Percentiles rank a stretch among this genome's conserved stretches.
phyloP scores from a whole-genome alignment of 1,140 invertebrate genomes.

The Proales similis region DNA sequence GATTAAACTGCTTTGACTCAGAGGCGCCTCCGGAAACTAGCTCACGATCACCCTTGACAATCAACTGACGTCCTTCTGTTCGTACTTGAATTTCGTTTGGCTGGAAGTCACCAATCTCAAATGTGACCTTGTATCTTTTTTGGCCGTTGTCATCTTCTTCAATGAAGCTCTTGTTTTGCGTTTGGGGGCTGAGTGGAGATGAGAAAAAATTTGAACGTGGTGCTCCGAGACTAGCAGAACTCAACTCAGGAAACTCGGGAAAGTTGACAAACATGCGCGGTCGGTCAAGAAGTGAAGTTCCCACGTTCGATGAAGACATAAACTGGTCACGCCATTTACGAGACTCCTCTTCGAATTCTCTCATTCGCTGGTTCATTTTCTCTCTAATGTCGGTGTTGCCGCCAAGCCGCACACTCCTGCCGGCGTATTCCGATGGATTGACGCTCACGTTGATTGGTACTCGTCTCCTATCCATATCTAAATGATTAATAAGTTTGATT shows the following conservation, averaged over 20 bases:
- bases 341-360: slow-evolving; percentile 38
- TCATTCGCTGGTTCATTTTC: slow-evolving; percentile 25
- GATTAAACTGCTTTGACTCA: slow-evolving; percentile 36
- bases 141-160: slow-evolving; percentile 36
- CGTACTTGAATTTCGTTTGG: slow-evolving; percentile 30
- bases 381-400: slow-evolving; percentile 9
- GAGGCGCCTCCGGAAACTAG: slow-evolving; percentile 1
- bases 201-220: not conserved
- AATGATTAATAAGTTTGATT: too few species aligned
- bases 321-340: slow-evolving; percentile 10
- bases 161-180: slow-evolving; percentile 37
- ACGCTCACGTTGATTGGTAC: slow-evolving; percentile 29
- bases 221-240: not conserved
- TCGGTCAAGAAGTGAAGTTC: not conserved
- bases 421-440: slow-evolving; percentile 19
- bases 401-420: slow-evolving; percentile 12
- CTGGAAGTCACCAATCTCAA: slow-evolving; percentile 36
- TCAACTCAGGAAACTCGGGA: slow-evolving; percentile 37
- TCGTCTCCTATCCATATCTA: slow-evolving; percentile 32
- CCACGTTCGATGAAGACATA: not conserved
- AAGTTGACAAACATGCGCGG: slow-evolving; percentile 29
- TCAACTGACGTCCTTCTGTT: slow-evolving; percentile 6
- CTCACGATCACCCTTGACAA: slow-evolving; percentile 26
- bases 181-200: not conserved
- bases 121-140: slow-evolving; percentile 34